Base-by-base conservation (phyloP, 2,888 invertebrate species). In the Polylopha cassiicola region DNA sequence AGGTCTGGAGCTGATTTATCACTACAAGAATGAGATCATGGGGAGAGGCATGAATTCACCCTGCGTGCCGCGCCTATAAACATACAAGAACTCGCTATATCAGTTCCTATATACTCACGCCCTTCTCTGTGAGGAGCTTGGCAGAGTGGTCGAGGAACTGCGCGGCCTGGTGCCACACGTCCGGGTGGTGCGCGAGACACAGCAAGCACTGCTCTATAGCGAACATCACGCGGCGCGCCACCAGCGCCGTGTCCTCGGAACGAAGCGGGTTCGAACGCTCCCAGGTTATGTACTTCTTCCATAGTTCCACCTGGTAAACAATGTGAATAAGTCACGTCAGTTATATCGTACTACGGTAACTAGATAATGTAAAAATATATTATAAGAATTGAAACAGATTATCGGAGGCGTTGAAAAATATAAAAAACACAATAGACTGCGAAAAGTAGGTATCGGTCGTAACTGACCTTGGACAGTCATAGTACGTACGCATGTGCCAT, bases 101-200 rank as follows among this genome's bases (percentile, higher is more conserved):
- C n/a, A n/a, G n/a, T n/a, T n/a, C n/a, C n/a, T 34, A 47, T 46
- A 53, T 51, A 84, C 90, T 86, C 73, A 94, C 94, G 75, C 98
- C 98, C 78, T 98, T 98, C 73, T 99, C 99, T 30, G 94, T 92
- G 41, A 99, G 87, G 53, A 95, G 89, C 73, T 96, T 96, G 18
- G 97, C 95, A 48, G 97, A 97, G 65, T 96, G 92, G 73, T 99
- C 98, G 28, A 99, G 87, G 81, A 97, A 99, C 67, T 97, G 94
- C 0, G 99, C 98, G 0, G 99, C 98, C 79, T 99, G 99, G 73
- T 97, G 96, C 99, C 99, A 99, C 43, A 99, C 95, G 51, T 99
- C 99, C 0, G 99, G 97, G 73, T 99, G 98, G 80, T 98, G 98
- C 0, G 98, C 97, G 18, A 99, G 86, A 63, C 99, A 99, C 26